Evolutionary conservation across 1,140 invertebrate species (phyloP), one percentile per base, ranked within the genome.

Genomic region (Cherax quadricarinatus): DNA sequence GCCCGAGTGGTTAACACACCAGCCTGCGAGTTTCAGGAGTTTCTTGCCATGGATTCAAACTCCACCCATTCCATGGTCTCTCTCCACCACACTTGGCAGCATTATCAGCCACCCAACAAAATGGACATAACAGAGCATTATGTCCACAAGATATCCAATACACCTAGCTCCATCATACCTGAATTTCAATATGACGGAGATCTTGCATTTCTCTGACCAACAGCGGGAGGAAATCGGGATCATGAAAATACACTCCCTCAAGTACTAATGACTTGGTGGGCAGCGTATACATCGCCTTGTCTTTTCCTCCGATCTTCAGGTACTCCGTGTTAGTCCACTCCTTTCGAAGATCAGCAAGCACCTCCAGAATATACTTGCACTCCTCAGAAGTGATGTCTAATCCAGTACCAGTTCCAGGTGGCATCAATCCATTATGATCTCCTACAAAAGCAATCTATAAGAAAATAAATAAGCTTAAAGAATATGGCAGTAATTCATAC

Each of bases 241-340:
- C 88, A 30, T 83, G 80, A 53, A 89, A 89, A 57, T 84, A 89
- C 18, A 89, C 49, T 7, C 88, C 88, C 81, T 89, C 88, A 51
- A 89, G 81, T 21, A 89, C 88, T 41, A 89, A 66, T 10, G 80
- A 83, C 48, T n/a, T 75, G n/a, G 88, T 89, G 18, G 88, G 88
- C 62, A 89, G 66, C 6, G 18, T 41, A 78, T 73, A 89, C 5
- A 5, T 60, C 75, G 80, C 53, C 14, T 21, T 18, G 21, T 16
- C 18, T 60, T 80, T 75, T 30, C 16, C 41, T 10, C 30, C 30
- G 62, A 57, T 82, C 21, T 75, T 84, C 12, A 48, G 2, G 81
- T 73, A 66, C 60, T 75, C 82, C 7, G 18, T 14, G 18, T 12
- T 5, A 57, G 51, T 53, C 81, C 82, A 30, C 16, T 83, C n/a